Evolutionary conservation across 2,113 vertebrate species (phyloP).

Genomic region (Zootoca vivipara): DNA sequence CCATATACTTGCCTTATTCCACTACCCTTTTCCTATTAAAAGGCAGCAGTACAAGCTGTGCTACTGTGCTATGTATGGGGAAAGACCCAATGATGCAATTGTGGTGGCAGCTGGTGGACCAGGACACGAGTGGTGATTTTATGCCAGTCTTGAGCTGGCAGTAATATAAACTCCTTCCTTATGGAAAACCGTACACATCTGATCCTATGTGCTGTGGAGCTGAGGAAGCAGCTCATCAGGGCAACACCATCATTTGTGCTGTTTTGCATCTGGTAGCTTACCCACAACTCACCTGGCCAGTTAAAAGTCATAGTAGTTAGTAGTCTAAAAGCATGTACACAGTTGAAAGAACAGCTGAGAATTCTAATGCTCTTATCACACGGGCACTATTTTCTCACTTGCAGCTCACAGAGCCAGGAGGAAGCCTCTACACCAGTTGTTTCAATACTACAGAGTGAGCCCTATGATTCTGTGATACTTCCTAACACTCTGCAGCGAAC

Average conservation of each 20-base stretch:
- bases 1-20: neutral
- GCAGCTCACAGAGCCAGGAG: no score
- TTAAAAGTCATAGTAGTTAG: neutral
- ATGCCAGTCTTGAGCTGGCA: neutral
- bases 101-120: neutral
- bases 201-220: neutral
- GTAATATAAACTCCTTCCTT: neutral
- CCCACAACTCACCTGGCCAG: neutral
- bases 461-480: no score
- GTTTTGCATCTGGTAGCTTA: neutral
- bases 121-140: neutral
- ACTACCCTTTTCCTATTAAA: neutral
- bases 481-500: no score
- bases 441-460: no score
- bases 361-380: no score
- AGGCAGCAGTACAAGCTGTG: no score
- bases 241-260: neutral
- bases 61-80: neutral
- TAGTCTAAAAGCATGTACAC: no score
- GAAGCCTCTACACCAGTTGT: no score
- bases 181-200: neutral
- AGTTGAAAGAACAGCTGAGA: no score
- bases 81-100: no score
- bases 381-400: no score
- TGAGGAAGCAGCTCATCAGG: neutral